phyloP scores from a whole-genome alignment of 2,888 invertebrate species.

The Stenolophus ochropezus region DNA sequence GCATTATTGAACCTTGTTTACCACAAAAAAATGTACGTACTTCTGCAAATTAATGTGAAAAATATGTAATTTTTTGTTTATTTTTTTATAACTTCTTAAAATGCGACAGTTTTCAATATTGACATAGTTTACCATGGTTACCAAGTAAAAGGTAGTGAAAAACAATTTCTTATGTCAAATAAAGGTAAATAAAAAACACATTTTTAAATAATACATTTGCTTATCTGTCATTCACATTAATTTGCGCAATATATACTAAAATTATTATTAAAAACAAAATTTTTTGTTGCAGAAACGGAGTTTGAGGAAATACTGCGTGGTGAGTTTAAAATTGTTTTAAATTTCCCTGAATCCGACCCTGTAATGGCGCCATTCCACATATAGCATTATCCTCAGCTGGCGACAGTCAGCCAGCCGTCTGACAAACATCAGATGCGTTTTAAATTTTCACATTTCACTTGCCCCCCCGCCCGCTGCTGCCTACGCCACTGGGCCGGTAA shows the following conservation, averaged over 20 bases:
- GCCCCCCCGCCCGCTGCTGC: background rate
- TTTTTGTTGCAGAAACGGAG: background rate
- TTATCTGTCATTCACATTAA: too few species aligned
- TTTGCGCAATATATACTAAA: too few species aligned
- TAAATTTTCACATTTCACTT: constrained; percentile 45
- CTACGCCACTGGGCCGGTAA: background rate
- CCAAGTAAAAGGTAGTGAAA: too few species aligned
- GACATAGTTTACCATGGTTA: too few species aligned
- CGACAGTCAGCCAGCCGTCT: constrained; percentile 20
- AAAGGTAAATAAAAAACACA: too few species aligned
- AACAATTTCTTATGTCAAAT: too few species aligned
- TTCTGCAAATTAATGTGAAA: background rate
- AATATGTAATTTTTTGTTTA: too few species aligned
- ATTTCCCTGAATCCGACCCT: background rate
- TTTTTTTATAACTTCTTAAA: too few species aligned
- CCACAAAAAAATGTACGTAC: background rate
- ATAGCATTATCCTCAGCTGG: constrained; percentile 38
- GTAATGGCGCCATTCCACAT: constrained; percentile 25
- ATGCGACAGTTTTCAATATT: too few species aligned
- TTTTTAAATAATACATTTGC: too few species aligned
- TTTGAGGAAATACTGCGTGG: too few species aligned
- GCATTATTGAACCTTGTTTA: background rate
- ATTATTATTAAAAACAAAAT: too few species aligned
- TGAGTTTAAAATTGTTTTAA: background rate
- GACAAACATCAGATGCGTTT: constrained; percentile 46